Evolutionary conservation across 2,888 invertebrate genomes (phyloP).

Genomic region (Theodoxus fluviatilis): DNA sequence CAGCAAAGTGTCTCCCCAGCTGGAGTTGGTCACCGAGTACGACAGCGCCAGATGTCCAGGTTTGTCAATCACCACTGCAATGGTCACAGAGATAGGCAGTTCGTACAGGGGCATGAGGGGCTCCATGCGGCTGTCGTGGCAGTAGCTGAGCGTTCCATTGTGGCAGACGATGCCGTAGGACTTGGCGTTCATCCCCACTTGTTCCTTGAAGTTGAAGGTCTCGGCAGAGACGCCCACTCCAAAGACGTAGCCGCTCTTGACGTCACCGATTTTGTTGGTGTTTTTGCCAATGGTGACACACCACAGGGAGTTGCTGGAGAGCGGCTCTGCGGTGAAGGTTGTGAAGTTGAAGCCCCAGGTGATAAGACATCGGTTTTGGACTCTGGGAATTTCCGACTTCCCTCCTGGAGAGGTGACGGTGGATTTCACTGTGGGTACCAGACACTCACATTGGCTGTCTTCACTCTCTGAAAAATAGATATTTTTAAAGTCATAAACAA

Average conservation of each 20-base stretch:
- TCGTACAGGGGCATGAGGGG: slow-evolving; percentile 47
- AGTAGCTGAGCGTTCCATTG: slow-evolving; percentile 47
- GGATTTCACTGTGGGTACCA: slow-evolving; percentile 31
- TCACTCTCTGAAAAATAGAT: slow-evolving; percentile 36
- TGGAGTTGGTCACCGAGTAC: slow-evolving; percentile 48
- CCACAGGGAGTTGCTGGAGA: slow-evolving; percentile 49
- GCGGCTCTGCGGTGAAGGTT: slow-evolving; percentile 57
- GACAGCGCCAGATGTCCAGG: slow-evolving; percentile 46
- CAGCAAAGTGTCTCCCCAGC: slow-evolving; percentile 48
- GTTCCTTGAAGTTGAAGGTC: slow-evolving; percentile 51
- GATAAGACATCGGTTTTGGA: slow-evolving; percentile 55
- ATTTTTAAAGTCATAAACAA: too few relatives aligned
- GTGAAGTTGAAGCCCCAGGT: slow-evolving; percentile 62
- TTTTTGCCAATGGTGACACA: slow-evolving; percentile 57
- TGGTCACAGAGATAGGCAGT: slow-evolving; percentile 54
- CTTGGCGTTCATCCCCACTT: slow-evolving; percentile 52
- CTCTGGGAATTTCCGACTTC: slow-evolving; percentile 34
- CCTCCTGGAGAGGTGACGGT: not conserved
- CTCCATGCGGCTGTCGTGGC: slow-evolving; percentile 49
- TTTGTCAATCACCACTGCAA: slow-evolving; percentile 47
- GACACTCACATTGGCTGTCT: slow-evolving; percentile 41
- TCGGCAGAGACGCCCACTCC: slow-evolving; percentile 56
- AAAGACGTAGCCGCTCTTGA: slow-evolving; percentile 57
- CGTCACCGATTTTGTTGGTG: slow-evolving; percentile 50
- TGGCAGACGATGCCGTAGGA: slow-evolving; percentile 56